Conservation (phyloP, 1,140 invertebrate genomes). For the Campoletis sonorensis region DNA sequence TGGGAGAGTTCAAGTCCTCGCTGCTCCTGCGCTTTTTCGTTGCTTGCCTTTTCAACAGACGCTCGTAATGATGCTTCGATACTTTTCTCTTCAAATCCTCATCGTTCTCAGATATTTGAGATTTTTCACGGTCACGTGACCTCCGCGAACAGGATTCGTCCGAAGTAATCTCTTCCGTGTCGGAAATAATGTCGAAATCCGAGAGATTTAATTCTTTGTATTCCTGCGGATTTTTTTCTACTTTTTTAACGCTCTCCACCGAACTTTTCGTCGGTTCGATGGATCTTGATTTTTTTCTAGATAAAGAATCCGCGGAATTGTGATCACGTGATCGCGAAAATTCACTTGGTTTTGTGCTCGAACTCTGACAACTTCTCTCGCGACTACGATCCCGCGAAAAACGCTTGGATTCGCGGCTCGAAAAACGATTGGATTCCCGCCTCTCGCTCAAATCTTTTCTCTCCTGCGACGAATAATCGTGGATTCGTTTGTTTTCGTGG, state of each 20-base stretch:
- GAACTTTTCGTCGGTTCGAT: neutral
- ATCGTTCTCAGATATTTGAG: conserved; percentile 9
- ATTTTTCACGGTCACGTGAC: neutral
- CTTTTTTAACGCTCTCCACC: too few species aligned
- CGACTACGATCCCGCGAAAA: conserved; percentile 53
- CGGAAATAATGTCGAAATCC: conserved; percentile 66
- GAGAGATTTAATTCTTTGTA: conserved; percentile 65
- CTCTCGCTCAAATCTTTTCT: conserved; percentile 56
- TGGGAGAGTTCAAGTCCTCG: conserved; percentile 46
- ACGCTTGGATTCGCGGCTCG: conserved; percentile 53
- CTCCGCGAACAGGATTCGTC: conserved; percentile 46
- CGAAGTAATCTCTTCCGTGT: conserved; percentile 60
- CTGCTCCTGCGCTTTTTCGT: conserved; percentile 47
- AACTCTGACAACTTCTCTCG: conserved; percentile 51
- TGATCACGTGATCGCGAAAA: neutral
- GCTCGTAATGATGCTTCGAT: conserved; percentile 51
- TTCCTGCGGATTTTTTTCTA: conserved; percentile 39
- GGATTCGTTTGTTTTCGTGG: conserved; percentile 52
- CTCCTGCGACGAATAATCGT: conserved; percentile 52
- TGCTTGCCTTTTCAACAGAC: conserved; percentile 47
- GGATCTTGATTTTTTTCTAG: conserved; percentile 33
- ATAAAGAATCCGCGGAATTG: neutral
- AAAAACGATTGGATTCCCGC: too few species aligned
- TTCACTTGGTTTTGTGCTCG: conserved; percentile 48
- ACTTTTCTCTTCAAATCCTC: conserved; percentile 48